These are phyloP conservation scores for Amphipyra berbera DNA, from an alignment of 2,888 invertebrate genomes.

Conservation along the genomic window DNA sequence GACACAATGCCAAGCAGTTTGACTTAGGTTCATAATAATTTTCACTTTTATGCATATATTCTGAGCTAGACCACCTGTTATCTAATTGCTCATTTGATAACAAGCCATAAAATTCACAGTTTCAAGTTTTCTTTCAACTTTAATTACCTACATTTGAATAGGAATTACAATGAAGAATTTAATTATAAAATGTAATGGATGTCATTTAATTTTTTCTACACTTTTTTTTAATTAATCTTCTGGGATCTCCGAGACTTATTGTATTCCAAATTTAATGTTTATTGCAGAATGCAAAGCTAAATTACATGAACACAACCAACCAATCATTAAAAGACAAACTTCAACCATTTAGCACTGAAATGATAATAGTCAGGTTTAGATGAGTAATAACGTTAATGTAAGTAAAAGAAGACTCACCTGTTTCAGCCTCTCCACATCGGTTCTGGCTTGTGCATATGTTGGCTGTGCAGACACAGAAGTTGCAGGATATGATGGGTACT, in stretches of 20 bases:
- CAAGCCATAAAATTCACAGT: slow-evolving; percentile 45
- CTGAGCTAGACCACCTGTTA: slow-evolving; percentile 41
- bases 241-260: slow-evolving; percentile 4
- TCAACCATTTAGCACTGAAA: background rate
- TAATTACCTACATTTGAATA: slow-evolving; percentile 58
- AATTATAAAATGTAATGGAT: slow-evolving; percentile 36
- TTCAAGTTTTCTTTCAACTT: slow-evolving; percentile 41
- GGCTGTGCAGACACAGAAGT: slow-evolving; percentile 69
- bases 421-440: slow-evolving; percentile 86
- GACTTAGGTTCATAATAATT: slow-evolving; percentile 21
- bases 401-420: slow-evolving; percentile 73
- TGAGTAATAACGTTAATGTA: slow-evolving; percentile 16
- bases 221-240: slow-evolving; percentile 14
- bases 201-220: slow-evolving; percentile 16
- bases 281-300: slow-evolving; percentile 4
- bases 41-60: slow-evolving; percentile 34
- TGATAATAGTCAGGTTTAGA: slow-evolving; percentile 16
- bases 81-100: slow-evolving; percentile 56
- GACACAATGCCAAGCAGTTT: slow-evolving; percentile 14
- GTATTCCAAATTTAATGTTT: slow-evolving; percentile 29
- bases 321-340: slow-evolving; percentile 3
- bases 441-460: slow-evolving; percentile 76
- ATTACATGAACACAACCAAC: background rate
- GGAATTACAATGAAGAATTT: slow-evolving; percentile 41
- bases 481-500: slow-evolving; percentile 83